Conservation (phyloP, 2,113 vertebrate species). For the Saguinus imperator region DNA sequence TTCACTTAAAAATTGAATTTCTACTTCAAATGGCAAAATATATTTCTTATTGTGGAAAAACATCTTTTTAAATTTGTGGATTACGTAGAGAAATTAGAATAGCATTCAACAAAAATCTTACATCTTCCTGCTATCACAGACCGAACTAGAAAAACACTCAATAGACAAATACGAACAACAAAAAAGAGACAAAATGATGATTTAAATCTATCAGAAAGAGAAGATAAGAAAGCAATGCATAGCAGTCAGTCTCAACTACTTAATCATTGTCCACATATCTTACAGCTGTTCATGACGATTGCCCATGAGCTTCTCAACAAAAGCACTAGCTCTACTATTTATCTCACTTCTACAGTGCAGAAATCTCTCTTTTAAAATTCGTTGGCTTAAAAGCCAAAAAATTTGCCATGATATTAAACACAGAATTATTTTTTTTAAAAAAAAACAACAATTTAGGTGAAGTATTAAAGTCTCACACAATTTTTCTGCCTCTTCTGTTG, state of each 20-base stretch:
- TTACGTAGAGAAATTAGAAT: neutral
- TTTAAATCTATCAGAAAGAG: neutral
- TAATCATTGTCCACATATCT: neutral
- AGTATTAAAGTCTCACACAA: neutral
- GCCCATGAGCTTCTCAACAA: neutral
- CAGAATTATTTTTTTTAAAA: neutral
- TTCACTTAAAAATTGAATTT: neutral
- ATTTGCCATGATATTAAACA: neutral
- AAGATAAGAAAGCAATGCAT: neutral
- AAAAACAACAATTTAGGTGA: neutral
- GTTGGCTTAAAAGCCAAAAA: neutral
- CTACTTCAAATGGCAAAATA: neutral
- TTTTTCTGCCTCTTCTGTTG: neutral
- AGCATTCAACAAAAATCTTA: neutral
- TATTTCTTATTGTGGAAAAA: neutral
- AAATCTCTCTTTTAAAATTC: neutral
- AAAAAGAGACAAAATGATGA: neutral
- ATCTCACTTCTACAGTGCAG: neutral
- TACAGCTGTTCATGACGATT: accelerated
- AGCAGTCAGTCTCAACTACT: neutral
- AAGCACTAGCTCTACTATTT: neutral
- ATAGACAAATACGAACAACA: neutral
- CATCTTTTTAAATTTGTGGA: neutral
- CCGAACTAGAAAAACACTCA: neutral
- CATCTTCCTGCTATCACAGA: neutral